Evolutionary conservation across 2,113 vertebrate genomes (phyloP), one percentile per base, ranked within the genome.

Genomic region (Phoenicopterus ruber): DNA sequence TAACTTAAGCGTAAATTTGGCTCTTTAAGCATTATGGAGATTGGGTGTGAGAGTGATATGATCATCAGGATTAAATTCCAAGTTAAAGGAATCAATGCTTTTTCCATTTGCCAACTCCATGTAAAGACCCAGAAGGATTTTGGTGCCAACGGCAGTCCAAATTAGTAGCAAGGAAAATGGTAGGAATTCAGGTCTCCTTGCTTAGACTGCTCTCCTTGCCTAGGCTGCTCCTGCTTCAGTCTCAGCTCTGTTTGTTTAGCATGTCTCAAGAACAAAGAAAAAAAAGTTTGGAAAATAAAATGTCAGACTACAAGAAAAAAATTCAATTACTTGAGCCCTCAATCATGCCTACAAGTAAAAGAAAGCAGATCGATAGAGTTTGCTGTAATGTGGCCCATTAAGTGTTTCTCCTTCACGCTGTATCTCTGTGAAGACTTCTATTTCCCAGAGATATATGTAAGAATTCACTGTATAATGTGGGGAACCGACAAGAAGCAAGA

Each of bases 271-370:
- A 94, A 98, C 94, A 98, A 94, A 84, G 38, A 46, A 47, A 29
- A 38, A 77, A 86, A 81, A 50, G 77, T 50, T 52, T 69, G 90
- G 87, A 96, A 97, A 98, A 98, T 92, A 97, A 97, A 98, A 97
- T 86, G 94, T 97, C 96, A 96, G 91, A 81, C 94, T 96, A 94
- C 86, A 97, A 96, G 96, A 98, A 96, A 91, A 97, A 97, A 97
- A 97, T 96, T 97, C 94, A 97, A 97, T 98, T 97, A 98, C 95
- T 97, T 94, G 82, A 89, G 86, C 93, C 94, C 97, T 98, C 97
- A 97, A 92, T 98, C 97, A 97, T 97, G 95, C 72, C 95, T 97
- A 97, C 93, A 96, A 98, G 93, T 97, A 96, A 98, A 97, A 96
- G 90, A 97, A 97, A 97, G 94, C 86, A 96, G 94, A 98, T 97